Percentiles rank a stretch among this genome's conserved stretches.
Conservation (phyloP, 2,113 vertebrate genomes). For the Dipodomys merriami region DNA sequence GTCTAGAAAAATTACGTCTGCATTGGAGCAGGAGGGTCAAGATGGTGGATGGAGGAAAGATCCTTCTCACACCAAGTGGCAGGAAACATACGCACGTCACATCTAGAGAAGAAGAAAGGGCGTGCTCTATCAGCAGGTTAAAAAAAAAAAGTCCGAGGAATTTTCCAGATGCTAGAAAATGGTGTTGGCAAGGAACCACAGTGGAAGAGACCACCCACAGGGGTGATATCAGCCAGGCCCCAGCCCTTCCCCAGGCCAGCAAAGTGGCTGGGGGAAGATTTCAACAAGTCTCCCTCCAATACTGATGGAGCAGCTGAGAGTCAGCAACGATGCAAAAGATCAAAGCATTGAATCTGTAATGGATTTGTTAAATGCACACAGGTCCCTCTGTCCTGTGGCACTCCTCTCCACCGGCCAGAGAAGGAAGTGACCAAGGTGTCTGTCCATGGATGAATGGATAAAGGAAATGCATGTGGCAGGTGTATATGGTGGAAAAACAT, state of each 20-base stretch:
- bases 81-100: slow-evolving; percentile 1
- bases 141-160: neutral
- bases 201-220: neutral
- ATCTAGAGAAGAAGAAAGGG: slow-evolving; percentile 49
- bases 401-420: neutral
- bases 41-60: neutral
- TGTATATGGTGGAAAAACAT: neutral
- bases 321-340: neutral
- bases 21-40: neutral
- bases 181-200: slow-evolving; percentile 31
- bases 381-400: neutral
- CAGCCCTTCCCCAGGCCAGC: neutral
- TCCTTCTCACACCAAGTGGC: neutral
- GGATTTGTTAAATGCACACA: neutral
- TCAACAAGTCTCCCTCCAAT: neutral
- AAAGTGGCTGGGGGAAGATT: neutral
- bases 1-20: slow-evolving; percentile 11
- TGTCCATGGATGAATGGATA: neutral
- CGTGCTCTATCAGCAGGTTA: slow-evolving; percentile 7
- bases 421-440: neutral
- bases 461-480: neutral
- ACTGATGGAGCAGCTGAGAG: neutral
- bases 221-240: neutral
- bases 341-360: neutral
- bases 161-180: slow-evolving; percentile 47